phyloP scores from a whole-genome alignment of 2,113 vertebrate genomes.

The Nerophis lumbriciformis region DNA sequence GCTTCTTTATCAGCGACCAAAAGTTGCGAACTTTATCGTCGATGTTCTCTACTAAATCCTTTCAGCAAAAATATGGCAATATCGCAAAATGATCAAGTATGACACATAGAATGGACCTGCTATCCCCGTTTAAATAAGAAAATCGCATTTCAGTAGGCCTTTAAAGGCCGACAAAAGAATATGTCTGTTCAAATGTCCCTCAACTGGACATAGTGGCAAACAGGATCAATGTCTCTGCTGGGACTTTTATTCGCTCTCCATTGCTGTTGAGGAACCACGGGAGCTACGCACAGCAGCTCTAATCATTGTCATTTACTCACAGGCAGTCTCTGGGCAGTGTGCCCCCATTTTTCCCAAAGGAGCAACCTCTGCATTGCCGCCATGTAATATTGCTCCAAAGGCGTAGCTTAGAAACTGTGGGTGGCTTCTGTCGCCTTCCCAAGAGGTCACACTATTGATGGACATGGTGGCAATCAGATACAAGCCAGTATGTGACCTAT shows the following conservation, averaged over 20 bases:
- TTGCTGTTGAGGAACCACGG: conserved; percentile 35
- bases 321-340: conserved; percentile 23
- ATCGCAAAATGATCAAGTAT: no score
- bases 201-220: conserved; percentile 45
- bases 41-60: no score
- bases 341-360: conserved; percentile 31
- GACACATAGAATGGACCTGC: no score
- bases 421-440: conserved; percentile 26
- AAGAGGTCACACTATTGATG: conserved; percentile 53
- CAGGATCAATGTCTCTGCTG: conserved; percentile 49
- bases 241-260: conserved; percentile 51
- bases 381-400: conserved; percentile 19
- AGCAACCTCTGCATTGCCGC: conserved; percentile 24
- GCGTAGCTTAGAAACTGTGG: conserved; percentile 15
- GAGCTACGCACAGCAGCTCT: conserved; percentile 42
- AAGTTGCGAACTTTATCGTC: no score
- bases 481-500: conserved; percentile 44
- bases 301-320: conserved; percentile 54
- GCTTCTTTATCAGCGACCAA: no score
- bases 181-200: conserved; percentile 40
- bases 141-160: no score
- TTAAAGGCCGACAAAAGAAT: conserved; percentile 37
- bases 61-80: no score
- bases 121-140: no score
- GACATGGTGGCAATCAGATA: conserved; percentile 45